phyloP scores from a whole-genome alignment of 53 echinoderm and acorn worm species.

The Antedon mediterranea region DNA sequence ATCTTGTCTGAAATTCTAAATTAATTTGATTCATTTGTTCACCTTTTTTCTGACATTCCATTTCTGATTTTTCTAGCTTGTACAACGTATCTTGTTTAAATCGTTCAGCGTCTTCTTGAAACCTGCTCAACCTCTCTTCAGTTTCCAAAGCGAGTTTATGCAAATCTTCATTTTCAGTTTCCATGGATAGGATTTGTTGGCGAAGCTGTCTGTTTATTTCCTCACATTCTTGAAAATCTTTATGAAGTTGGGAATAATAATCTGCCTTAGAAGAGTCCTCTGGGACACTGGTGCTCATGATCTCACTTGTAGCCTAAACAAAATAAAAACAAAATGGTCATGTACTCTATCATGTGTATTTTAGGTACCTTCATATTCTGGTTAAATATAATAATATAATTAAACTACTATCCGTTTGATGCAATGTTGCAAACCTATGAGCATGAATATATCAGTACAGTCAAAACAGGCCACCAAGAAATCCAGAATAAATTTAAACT shows the following conservation, averaged over 20 bases:
- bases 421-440: no score
- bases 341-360: slow-evolving; percentile 43
- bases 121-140: slow-evolving; percentile 45
- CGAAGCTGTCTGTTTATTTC: slow-evolving; percentile 63
- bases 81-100: slow-evolving; percentile 38
- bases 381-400: no score
- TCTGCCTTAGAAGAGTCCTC: slow-evolving; percentile 13
- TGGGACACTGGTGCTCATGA: not conserved
- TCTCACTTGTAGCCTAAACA: not conserved
- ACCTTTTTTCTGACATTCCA: slow-evolving; percentile 9
- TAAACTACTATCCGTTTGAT: no score
- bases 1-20: slow-evolving; percentile 9
- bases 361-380: slow-evolving; percentile 20
- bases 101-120: slow-evolving; percentile 30
- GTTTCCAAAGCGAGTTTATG: slow-evolving; percentile 70
- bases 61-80: slow-evolving; percentile 24
- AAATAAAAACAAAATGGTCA: slow-evolving; percentile 8
- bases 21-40: slow-evolving; percentile 11
- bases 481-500: no score
- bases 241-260: slow-evolving; percentile 32
- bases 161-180: slow-evolving; percentile 74
- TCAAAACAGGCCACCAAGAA: no score
- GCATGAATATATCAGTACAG: no score
- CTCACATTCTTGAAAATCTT: slow-evolving; percentile 74
- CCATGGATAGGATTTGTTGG: slow-evolving; percentile 40